Evolutionary conservation across 37 sponge, comb jelly and placozoan species (phyloP), one percentile per base, ranked within the genome.

Genomic region (Ephydatia muelleri): DNA sequence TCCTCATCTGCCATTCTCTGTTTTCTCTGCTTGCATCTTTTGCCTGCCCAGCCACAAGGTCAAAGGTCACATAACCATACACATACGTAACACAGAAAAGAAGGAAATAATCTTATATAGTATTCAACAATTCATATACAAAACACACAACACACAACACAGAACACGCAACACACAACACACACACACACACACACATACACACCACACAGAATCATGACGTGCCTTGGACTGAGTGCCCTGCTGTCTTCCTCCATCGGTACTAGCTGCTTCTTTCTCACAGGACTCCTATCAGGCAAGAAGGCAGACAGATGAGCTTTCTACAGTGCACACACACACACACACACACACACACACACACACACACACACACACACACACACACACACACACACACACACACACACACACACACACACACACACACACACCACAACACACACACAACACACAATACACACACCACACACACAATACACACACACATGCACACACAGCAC

Each of bases 1-100:
- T 95, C 85, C 47, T 86, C 25, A 40, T 92, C 95, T 5, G 95
- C 95, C 75, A 83, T 85, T 68, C 87, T 72, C 31, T 85, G 79
- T 72, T 95, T 95, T 48, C 89, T 81, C 26, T 76, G 64, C 23
- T n/a, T 38, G 49, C 82, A 89, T 66, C 66, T 74, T 64, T 38
- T 95, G 82, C 57, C 89, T 91, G 76, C 29, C 6, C 57, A 57
- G 8, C 47, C 47, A 43, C 47, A 43, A 43, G 47, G 47, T 43
- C 57, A 57, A 57, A 13, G 16, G 57, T 11, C 57, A 57, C 43
- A 43, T 43, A 3, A 43, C 43, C 3, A 3, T 43, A 43, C 43
- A 43, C 43, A 43, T 43, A 43, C 6, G 43, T 6, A 9, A 33
- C n/a, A n/a, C n/a, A n/a, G n/a, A n/a, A n/a, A n/a, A n/a, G n/a